phyloP scores from a whole-genome alignment of 1,140 invertebrate species.

The Planococcus citri region DNA sequence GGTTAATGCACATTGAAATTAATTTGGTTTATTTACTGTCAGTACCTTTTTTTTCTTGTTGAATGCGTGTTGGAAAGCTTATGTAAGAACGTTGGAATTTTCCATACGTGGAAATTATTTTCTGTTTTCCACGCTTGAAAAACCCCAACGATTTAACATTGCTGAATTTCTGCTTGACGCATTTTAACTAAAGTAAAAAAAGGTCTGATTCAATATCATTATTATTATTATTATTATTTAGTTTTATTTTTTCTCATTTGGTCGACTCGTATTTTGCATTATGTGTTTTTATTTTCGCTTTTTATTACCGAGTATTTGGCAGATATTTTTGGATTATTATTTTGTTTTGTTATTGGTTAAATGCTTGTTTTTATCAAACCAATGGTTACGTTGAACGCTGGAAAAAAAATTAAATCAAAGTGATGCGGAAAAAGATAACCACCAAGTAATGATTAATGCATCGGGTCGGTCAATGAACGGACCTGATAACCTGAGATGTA shows the following conservation, averaged over 20 bases:
- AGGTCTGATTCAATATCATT: too few relatives aligned
- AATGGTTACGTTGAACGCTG: not conserved
- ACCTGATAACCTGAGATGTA: slow-evolving; percentile 28
- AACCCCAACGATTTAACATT: too few relatives aligned
- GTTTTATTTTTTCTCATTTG: not conserved
- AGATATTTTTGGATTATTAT: not conserved
- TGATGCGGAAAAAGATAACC: not conserved
- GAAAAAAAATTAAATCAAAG: not conserved
- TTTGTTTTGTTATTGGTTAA: not conserved
- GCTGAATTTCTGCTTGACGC: too few relatives aligned
- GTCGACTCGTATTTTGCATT: slow-evolving; percentile 6
- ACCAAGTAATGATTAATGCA: slow-evolving; percentile 16
- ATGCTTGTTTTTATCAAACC: not conserved
- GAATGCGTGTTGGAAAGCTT: too few relatives aligned
- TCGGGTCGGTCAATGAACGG: slow-evolving; percentile 26
- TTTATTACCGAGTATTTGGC: not conserved
- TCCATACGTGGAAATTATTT: too few relatives aligned
- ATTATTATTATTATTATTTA: not conserved
- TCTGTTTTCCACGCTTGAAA: too few relatives aligned
- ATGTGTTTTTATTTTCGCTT: not conserved
- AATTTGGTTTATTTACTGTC: too few relatives aligned
- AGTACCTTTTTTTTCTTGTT: too few relatives aligned
- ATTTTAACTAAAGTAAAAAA: too few relatives aligned
- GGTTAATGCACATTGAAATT: too few relatives aligned
- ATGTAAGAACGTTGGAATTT: too few relatives aligned